Conservation (phyloP, 2,888 invertebrate genomes). For the Diarsia rubi region DNA sequence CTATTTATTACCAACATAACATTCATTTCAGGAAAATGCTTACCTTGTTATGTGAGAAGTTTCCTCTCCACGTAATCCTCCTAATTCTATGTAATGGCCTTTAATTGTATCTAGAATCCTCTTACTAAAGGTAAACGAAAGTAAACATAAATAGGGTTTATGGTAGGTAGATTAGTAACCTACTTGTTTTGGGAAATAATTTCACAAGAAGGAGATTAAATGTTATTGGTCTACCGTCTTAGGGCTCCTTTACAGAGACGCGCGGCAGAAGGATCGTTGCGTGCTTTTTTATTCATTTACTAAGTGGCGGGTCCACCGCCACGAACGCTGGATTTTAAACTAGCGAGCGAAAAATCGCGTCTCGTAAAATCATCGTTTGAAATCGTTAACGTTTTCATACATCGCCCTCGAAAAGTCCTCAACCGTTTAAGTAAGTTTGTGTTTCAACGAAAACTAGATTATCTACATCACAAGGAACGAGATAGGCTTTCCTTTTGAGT, state of each 20-base stretch:
- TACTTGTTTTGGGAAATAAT: conserved; percentile 18
- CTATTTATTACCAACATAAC: conserved; percentile 5
- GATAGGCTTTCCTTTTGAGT: not conserved
- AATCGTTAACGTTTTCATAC: no score
- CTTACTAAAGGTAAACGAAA: conserved; percentile 37
- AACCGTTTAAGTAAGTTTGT: not conserved
- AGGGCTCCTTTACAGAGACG: no score
- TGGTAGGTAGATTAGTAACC: not conserved
- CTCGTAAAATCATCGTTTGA: no score
- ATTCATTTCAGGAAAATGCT: conserved; percentile 11
- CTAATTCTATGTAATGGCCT: conserved; percentile 52
- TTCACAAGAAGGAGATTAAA: conserved; percentile 7
- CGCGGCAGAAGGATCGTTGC: no score
- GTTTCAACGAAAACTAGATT: conserved; percentile 8
- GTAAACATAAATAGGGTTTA: conserved; percentile 50
- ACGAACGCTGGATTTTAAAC: no score
- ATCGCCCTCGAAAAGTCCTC: no score
- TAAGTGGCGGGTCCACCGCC: no score
- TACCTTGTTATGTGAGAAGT: conserved; percentile 33
- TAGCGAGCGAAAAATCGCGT: no score
- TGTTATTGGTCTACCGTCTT: conserved; percentile 10
- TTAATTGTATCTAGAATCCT: conserved; percentile 50
- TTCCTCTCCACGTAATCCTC: conserved; percentile 35
- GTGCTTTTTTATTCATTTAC: no score
- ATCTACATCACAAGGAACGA: not conserved